phyloP scores from a whole-genome alignment of 2,113 vertebrate species.

The Uria lomvia region DNA sequence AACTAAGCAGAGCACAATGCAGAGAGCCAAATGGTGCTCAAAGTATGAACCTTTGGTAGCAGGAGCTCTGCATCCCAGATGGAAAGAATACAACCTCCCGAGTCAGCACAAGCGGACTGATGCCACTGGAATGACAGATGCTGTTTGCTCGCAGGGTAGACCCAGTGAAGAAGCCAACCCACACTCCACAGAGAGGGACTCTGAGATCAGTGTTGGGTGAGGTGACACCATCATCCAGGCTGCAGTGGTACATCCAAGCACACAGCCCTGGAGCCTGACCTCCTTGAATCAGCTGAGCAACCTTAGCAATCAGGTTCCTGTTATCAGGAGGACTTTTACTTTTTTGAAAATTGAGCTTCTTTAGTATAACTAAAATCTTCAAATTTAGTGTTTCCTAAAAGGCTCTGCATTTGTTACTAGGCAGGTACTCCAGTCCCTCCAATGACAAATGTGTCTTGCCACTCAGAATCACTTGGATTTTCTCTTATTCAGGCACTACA shows the following conservation, averaged over 20 bases:
- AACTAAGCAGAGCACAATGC: background rate
- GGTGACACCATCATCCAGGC: background rate
- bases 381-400: background rate
- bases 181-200: background rate
- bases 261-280: background rate
- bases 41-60: background rate
- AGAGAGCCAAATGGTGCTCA: background rate
- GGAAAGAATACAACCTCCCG: background rate
- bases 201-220: background rate
- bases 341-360: background rate
- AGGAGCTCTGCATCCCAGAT: background rate
- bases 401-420: background rate
- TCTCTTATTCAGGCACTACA: background rate
- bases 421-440: background rate
- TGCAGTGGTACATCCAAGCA: fast-evolving
- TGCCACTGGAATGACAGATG: fast-evolving
- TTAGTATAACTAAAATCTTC: background rate
- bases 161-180: background rate
- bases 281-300: background rate
- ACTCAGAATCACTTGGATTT: background rate
- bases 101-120: fast-evolving
- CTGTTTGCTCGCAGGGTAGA: background rate
- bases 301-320: background rate
- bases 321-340: background rate
- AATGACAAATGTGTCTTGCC: background rate